Conservation (phyloP, 2,888 invertebrate genomes). For the Orchesellides sinensis region DNA sequence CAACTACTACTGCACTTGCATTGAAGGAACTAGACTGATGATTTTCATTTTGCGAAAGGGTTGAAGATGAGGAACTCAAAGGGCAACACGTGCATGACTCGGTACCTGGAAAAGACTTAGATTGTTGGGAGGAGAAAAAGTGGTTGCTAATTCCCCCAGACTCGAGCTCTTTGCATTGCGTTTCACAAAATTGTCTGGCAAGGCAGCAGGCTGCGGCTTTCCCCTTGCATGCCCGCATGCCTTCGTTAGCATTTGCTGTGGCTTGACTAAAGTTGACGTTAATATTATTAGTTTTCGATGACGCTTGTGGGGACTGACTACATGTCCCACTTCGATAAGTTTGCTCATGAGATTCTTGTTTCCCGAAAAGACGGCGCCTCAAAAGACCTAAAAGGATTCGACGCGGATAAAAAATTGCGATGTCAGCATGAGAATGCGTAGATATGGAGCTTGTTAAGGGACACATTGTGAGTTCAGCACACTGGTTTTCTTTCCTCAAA, state of each 20-base stretch:
- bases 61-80: not conserved
- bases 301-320: not conserved
- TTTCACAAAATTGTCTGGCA: not conserved
- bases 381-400: constrained; percentile 69
- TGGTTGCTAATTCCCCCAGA: constrained; percentile 61
- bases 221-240: not conserved
- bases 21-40: not conserved
- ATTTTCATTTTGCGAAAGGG: constrained; percentile 9
- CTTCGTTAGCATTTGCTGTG: not conserved
- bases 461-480: constrained; percentile 56
- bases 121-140: constrained; percentile 12
- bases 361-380: constrained; percentile 38
- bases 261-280: constrained; percentile 22
- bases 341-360: constrained; percentile 19
- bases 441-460: constrained; percentile 53
- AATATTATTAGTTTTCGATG: constrained; percentile 5
- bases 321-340: not conserved
- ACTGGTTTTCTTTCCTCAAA: constrained; percentile 21
- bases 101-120: not conserved
- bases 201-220: not conserved
- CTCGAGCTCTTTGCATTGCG: constrained; percentile 17
- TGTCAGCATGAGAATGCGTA: constrained; percentile 15
- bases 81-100: constrained; percentile 39
- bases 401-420: constrained; percentile 64
- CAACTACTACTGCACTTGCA: constrained; percentile 4